Conservation (phyloP, 2,797 vertebrate genomes). For the Limnodromus scolopaceus region DNA sequence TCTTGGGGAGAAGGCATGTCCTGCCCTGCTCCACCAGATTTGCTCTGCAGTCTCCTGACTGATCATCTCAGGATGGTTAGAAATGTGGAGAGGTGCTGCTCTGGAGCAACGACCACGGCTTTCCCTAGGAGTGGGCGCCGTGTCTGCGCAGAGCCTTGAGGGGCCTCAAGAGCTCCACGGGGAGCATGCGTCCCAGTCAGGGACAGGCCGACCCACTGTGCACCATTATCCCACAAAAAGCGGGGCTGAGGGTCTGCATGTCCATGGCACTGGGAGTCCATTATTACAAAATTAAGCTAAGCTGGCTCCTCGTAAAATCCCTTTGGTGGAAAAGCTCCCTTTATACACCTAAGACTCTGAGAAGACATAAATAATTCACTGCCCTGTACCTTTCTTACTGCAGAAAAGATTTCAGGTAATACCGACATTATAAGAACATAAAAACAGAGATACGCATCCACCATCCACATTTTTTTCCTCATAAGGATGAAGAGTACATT, state of each 20-base stretch:
- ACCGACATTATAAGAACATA: not conserved
- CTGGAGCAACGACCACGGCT: not conserved
- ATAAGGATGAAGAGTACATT: not conserved
- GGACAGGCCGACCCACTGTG: fast-evolving
- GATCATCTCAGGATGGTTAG: not conserved
- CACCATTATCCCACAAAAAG: not conserved
- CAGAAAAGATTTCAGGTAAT: not conserved
- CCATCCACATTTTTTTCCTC: not conserved
- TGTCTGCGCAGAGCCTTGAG: not conserved
- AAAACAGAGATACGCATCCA: not conserved
- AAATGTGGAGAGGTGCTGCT: not conserved
- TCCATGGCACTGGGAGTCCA: not conserved
- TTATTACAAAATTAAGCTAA: not conserved
- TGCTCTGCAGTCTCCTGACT: not conserved
- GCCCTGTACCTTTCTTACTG: not conserved
- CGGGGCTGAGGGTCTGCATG: not conserved
- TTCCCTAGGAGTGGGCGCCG: not conserved
- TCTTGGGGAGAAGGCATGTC: not conserved
- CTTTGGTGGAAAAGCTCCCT: not conserved
- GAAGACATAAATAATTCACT: conserved; percentile 4
- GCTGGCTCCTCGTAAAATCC: not conserved
- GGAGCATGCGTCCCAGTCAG: not conserved
- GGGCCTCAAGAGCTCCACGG: not conserved
- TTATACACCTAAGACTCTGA: not conserved
- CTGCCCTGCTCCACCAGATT: not conserved